phyloP scores from a whole-genome alignment of 1,140 invertebrate species.

The Himalopsyche phryganea region DNA sequence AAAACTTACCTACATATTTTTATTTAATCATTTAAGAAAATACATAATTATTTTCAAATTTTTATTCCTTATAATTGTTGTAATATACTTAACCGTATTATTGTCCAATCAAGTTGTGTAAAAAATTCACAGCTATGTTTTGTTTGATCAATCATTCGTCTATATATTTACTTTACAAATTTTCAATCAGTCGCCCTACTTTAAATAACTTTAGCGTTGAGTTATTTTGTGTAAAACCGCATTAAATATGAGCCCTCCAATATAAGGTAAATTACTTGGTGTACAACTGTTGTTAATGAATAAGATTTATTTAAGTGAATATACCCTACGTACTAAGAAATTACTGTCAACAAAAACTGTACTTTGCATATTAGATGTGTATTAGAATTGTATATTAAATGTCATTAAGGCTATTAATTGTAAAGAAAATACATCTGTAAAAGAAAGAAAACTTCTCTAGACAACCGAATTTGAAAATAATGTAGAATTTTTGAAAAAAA shows the following conservation, averaged over 20 bases:
- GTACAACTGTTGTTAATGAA: conserved; percentile 17
- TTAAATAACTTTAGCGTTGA: too few species aligned
- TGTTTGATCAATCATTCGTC: too few species aligned
- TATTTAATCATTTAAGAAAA: too few species aligned
- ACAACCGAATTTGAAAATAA: conserved; percentile 43
- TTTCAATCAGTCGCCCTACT: too few species aligned
- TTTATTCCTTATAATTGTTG: too few species aligned
- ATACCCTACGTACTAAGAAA: conserved; percentile 24
- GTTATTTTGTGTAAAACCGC: background rate
- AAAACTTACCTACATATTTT: too few species aligned
- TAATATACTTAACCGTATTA: too few species aligned
- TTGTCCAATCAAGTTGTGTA: too few species aligned
- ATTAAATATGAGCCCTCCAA: conserved; percentile 9
- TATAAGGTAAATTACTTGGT: conserved; percentile 12
- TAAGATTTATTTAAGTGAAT: conserved; percentile 14
- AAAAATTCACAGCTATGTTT: too few species aligned
- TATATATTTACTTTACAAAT: too few species aligned
- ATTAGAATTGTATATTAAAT: conserved; percentile 32
- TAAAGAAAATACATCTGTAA: conserved; percentile 19
- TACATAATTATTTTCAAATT: too few species aligned
- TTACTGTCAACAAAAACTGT: conserved; percentile 22
- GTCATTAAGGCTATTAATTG: conserved; percentile 27
- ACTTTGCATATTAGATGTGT: conserved; percentile 31
- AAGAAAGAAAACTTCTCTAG: conserved; percentile 41
- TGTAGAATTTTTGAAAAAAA: conserved; percentile 16